These are phyloP conservation scores for Lepidonotus clava DNA, from an alignment of 2,888 invertebrate genomes.

Conservation along the genomic window DNA sequence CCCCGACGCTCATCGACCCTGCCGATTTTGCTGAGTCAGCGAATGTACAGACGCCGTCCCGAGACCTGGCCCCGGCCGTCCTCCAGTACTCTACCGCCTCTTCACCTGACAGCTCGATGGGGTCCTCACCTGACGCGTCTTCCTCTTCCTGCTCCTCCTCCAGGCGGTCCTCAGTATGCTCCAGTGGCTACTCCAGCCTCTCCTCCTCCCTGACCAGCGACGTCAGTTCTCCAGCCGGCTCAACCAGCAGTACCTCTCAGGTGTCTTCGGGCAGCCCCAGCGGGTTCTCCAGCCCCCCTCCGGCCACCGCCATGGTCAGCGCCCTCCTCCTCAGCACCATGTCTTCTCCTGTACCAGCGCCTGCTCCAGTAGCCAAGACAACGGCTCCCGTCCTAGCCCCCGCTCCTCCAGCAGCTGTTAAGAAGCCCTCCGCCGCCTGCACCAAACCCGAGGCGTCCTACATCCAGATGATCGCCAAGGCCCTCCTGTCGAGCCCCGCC, in stretches of 20 bases:
- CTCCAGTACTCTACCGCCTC: background rate
- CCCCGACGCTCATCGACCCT: background rate
- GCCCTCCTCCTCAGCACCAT: background rate
- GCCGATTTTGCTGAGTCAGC: background rate
- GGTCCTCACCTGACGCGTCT: too few species aligned
- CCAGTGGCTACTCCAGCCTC: constrained; percentile 33
- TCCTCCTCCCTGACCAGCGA: background rate
- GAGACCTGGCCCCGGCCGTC: background rate
- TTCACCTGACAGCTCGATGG: too few species aligned
- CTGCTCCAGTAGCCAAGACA: background rate
- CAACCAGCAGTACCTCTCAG: too few species aligned
- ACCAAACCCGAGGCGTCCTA: constrained; percentile 15
- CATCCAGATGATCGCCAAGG: constrained; percentile 36
- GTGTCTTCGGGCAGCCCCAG: too few species aligned
- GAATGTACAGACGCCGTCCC: background rate
- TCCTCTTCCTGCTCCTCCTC: too few species aligned
- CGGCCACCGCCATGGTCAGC: background rate
- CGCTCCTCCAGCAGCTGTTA: background rate
- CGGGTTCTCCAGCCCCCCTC: background rate
- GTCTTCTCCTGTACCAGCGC: background rate
- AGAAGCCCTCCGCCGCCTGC: background rate
- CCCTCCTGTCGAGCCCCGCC: background rate
- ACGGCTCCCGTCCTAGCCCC: background rate
- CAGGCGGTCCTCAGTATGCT: background rate
- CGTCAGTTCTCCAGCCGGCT: too few species aligned